A percentile compares a stretch with the other conserved stretches of the same genome.
phyloP scores from a whole-genome alignment of 2,888 invertebrate genomes.

The Gymnoscelis rufifasciata region DNA sequence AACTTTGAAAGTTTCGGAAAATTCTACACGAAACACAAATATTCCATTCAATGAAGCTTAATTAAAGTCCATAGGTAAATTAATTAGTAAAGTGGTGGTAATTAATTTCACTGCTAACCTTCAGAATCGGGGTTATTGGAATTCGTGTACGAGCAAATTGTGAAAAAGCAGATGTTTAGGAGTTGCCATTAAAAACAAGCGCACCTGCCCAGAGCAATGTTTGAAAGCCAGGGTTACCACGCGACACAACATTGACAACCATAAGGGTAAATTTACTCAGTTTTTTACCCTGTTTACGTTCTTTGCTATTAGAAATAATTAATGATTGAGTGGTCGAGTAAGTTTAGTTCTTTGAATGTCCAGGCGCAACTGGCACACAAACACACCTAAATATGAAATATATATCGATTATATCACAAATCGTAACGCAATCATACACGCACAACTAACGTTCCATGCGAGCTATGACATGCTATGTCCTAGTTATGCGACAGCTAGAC shows the following conservation, averaged over 20 bases:
- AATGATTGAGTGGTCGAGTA: constrained; percentile 19
- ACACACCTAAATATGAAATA: constrained; percentile 43
- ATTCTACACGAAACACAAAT: constrained; percentile 2
- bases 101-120: constrained; percentile 17
- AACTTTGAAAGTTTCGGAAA: constrained; percentile 17
- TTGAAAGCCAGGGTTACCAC: constrained; percentile 39
- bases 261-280: constrained; percentile 22
- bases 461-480: constrained; percentile 72
- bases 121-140: constrained; percentile 56
- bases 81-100: constrained; percentile 16
- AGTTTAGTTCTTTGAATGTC: constrained; percentile 18
- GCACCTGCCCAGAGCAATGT: constrained; percentile 62
- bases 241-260: constrained; percentile 29
- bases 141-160: constrained; percentile 60
- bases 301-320: background rate
- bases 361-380: constrained; percentile 29
- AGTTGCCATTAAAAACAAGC: constrained; percentile 55
- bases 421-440: constrained; percentile 64
- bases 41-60: background rate
- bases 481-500: constrained; percentile 68
- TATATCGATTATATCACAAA: constrained; percentile 68
- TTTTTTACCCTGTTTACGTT: constrained; percentile 3
- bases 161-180: constrained; percentile 72
- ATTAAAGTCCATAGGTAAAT: background rate
- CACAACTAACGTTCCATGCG: constrained; percentile 58